These are phyloP conservation scores for Ostrea denselamellosa DNA, from an alignment of 1,140 invertebrate genomes.

Conservation along the genomic window DNA sequence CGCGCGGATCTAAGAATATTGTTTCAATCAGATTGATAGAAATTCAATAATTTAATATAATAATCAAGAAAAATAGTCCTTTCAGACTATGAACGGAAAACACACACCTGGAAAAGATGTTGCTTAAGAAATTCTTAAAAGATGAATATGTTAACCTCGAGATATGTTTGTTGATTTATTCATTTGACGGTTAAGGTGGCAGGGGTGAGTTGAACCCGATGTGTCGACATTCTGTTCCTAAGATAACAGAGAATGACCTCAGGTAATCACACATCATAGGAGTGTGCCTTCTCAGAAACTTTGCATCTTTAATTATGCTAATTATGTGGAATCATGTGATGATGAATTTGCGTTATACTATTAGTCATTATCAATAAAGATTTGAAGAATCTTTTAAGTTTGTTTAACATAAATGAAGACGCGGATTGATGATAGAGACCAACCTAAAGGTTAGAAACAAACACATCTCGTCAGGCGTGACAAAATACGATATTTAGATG, in stretches of 20 bases:
- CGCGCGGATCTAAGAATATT: too few species aligned
- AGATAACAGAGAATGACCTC: background rate
- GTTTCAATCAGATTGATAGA: too few species aligned
- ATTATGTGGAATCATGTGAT: background rate
- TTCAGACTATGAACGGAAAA: too few species aligned
- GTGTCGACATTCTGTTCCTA: background rate
- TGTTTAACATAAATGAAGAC: background rate
- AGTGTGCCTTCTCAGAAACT: background rate
- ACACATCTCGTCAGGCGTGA: background rate
- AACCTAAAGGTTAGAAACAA: background rate
- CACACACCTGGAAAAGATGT: too few species aligned
- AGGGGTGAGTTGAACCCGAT: too few species aligned
- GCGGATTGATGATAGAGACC: background rate
- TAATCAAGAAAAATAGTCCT: too few species aligned
- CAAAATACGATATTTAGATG: background rate
- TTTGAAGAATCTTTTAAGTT: background rate
- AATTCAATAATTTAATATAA: too few species aligned
- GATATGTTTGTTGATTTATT: too few species aligned
- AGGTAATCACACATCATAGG: background rate
- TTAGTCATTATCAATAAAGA: conserved; percentile 23
- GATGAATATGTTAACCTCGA: too few species aligned
- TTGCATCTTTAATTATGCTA: background rate
- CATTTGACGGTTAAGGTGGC: too few species aligned
- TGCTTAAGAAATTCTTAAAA: too few species aligned
- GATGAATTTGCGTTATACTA: background rate